A percentile compares a stretch with the other conserved stretches of the same genome.
phyloP scores from a whole-genome alignment of 2,797 vertebrate species.

The Hyperoplus immaculatus region DNA sequence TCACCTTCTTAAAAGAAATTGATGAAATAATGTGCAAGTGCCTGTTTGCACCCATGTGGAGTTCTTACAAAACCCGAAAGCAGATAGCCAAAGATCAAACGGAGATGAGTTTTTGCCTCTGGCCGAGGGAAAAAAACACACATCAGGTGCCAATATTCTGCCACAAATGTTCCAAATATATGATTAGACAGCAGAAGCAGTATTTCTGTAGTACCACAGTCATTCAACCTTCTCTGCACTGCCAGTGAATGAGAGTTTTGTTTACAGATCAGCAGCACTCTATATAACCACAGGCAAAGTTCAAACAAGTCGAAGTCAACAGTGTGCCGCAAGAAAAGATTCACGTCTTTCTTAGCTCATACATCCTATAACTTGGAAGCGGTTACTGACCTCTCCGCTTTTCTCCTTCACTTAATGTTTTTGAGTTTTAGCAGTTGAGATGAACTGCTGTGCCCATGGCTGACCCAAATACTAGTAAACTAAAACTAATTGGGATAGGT shows the following conservation, averaged over 20 bases:
- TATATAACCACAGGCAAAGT: slow-evolving; percentile 30
- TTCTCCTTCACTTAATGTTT: slow-evolving; percentile 13
- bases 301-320: slow-evolving; percentile 28
- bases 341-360: not conserved
- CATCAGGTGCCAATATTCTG: slow-evolving; percentile 39
- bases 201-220: slow-evolving; percentile 22
- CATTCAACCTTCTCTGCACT: not conserved
- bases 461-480: slow-evolving; percentile 25
- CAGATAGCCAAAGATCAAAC: slow-evolving; percentile 50
- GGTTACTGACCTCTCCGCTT: not conserved
- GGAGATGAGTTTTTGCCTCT: slow-evolving; percentile 31
- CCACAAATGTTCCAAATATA: slow-evolving; percentile 1
- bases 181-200: slow-evolving; percentile 5
- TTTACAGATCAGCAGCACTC: slow-evolving; percentile 14
- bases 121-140: slow-evolving; percentile 10
- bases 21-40: slow-evolving; percentile 54
- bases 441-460: not conserved
- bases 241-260: slow-evolving; percentile 9
- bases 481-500: slow-evolving; percentile 21
- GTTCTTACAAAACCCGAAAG: slow-evolving; percentile 44
- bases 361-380: not conserved
- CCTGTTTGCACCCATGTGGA: not conserved
- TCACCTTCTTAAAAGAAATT: slow-evolving; percentile 37
- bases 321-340: slow-evolving; percentile 17
- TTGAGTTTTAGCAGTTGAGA: slow-evolving; percentile 17